These are phyloP conservation scores for Eupithecia insigniata DNA, from an alignment of 2,888 invertebrate genomes.

Conservation along the genomic window DNA sequence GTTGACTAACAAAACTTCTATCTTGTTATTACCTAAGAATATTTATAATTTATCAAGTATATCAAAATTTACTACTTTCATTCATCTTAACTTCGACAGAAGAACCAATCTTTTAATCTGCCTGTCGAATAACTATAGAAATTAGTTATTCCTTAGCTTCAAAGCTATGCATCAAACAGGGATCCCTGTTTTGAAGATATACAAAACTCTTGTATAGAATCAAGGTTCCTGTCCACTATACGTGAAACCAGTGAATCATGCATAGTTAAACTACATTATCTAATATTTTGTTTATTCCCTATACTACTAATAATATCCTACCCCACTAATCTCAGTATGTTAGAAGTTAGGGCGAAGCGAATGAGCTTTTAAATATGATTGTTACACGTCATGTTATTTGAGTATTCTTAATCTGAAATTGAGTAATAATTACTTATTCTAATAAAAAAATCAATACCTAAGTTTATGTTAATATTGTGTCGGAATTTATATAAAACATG, in stretches of 20 bases:
- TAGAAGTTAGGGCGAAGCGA: conserved; percentile 83
- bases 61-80: background rate
- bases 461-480: conserved; percentile 40
- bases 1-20: background rate
- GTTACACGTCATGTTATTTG: conserved; percentile 66
- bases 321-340: conserved; percentile 51
- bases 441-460: conserved; percentile 20
- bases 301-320: conserved; percentile 4
- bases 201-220: background rate
- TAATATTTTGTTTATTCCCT: background rate
- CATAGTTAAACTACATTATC: background rate
- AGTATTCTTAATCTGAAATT: conserved; percentile 57
- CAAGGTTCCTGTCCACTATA: background rate
- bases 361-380: conserved; percentile 71
- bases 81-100: background rate
- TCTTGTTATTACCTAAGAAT: background rate
- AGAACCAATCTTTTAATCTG: background rate
- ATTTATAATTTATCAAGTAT: background rate
- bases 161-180: background rate
- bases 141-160: background rate
- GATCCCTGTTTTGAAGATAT: background rate
- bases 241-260: background rate
- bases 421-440: conserved; percentile 36
- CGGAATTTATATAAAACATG: conserved; percentile 37
- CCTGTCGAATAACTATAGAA: background rate